These are phyloP conservation scores for Strigops habroptila DNA, from an alignment of 2,113 vertebrate species.

Conservation along the genomic window DNA sequence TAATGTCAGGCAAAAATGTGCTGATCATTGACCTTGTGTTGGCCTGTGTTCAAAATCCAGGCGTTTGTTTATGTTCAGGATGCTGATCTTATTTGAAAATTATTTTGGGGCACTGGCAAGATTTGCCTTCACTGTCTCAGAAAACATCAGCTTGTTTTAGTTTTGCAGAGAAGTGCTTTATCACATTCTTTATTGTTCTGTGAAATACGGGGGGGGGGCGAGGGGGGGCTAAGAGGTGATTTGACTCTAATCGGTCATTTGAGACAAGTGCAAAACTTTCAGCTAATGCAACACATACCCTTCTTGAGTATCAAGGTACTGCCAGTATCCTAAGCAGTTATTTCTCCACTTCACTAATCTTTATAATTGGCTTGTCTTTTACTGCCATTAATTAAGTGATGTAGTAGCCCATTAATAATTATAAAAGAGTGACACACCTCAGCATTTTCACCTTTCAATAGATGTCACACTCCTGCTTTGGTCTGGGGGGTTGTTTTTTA, in stretches of 20 bases:
- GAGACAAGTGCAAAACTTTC: constrained; percentile 42
- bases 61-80: constrained; percentile 46
- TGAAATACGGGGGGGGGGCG: not conserved
- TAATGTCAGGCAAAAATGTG: constrained; percentile 61
- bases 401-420: constrained; percentile 95
- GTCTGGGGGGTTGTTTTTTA: not conserved
- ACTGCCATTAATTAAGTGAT: constrained; percentile 97
- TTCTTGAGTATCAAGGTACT: constrained; percentile 80
- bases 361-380: constrained; percentile 98
- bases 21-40: constrained; percentile 52
- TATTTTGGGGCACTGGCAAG: constrained; percentile 31
- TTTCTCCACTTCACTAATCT: constrained; percentile 97
- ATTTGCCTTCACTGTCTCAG: constrained; percentile 9
- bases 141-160: not conserved
- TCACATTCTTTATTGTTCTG: not conserved
- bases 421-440: constrained; percentile 82
- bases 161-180: not conserved
- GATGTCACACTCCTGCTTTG: constrained; percentile 62
- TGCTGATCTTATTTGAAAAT: constrained; percentile 57
- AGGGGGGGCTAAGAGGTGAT: not conserved
- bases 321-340: constrained; percentile 86
- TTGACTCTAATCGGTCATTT: not conserved
- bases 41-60: constrained; percentile 55
- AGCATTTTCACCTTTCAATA: constrained; percentile 81
- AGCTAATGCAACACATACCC: constrained; percentile 69